Evolutionary conservation across 2,888 invertebrate species (phyloP).

Genomic region (Sarcophaga caerulescens): DNA sequence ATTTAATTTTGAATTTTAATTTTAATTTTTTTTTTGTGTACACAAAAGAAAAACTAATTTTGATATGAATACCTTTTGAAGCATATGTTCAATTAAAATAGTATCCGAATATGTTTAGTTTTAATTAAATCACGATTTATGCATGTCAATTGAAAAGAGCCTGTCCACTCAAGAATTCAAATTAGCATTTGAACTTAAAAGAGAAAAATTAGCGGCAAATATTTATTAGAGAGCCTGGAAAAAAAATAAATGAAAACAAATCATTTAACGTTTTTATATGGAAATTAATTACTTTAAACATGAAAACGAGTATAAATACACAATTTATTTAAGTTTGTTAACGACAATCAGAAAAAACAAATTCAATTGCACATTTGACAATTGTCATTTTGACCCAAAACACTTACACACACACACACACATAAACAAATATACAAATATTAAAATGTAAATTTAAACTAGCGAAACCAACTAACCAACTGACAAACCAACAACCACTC

Average conservation of each 20-base stretch:
- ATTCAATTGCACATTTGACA: slow-evolving; percentile 34
- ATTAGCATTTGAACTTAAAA: background rate
- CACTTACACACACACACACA: background rate
- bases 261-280: background rate
- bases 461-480: background rate
- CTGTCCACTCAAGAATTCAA: background rate
- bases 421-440: background rate
- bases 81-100: background rate
- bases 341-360: background rate
- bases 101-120: background rate
- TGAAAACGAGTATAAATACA: background rate
- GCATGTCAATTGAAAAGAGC: background rate
- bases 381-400: slow-evolving; percentile 50
- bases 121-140: background rate
- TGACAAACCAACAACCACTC: background rate
- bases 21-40: background rate
- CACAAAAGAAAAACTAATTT: too few species aligned
- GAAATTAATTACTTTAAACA: slow-evolving; percentile 17
- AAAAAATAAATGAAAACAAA: background rate
- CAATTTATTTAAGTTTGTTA: slow-evolving; percentile 14
- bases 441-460: background rate
- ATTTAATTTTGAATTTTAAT: background rate
- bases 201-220: background rate
- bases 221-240: background rate
- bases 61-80: too few species aligned